phyloP scores from a whole-genome alignment of 2,888 invertebrate genomes.

The Mycalesis mineus region DNA sequence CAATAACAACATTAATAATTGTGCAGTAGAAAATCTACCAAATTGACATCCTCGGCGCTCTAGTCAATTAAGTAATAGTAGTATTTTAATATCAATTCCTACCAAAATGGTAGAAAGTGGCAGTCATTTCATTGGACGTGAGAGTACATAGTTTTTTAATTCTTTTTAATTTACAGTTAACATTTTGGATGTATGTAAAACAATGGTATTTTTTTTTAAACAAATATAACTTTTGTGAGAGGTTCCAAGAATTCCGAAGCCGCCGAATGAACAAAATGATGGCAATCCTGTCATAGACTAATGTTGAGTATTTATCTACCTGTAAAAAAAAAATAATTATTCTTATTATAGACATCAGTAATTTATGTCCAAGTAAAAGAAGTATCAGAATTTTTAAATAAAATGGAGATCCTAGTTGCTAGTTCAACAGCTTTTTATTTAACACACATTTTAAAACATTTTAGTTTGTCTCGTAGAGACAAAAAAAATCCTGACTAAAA shows the following conservation, averaged over 20 bases:
- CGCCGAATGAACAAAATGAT: slow-evolving; percentile 50
- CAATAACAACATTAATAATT: slow-evolving; percentile 16
- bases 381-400: too few relatives aligned
- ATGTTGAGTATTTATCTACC: slow-evolving; percentile 48
- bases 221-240: slow-evolving; percentile 1
- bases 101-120: slow-evolving; percentile 14
- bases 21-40: slow-evolving; percentile 26
- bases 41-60: slow-evolving; percentile 14
- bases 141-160: neutral
- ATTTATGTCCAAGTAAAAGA: too few relatives aligned
- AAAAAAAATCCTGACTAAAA: too few relatives aligned
- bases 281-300: slow-evolving; percentile 34
- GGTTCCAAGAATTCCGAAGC: slow-evolving; percentile 39
- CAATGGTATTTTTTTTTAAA: neutral
- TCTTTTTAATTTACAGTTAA: neutral
- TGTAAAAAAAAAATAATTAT: slow-evolving; percentile 30
- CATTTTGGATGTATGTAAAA: neutral
- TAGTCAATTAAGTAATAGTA: slow-evolving; percentile 1
- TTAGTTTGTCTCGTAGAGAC: too few relatives aligned
- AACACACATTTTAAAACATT: too few relatives aligned
- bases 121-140: slow-evolving; percentile 19
- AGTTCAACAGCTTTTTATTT: too few relatives aligned
- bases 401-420: too few relatives aligned
- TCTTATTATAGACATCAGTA: neutral
- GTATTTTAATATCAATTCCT: slow-evolving; percentile 16